Evolutionary conservation across 2,888 invertebrate species (phyloP).

Genomic region (Volucella bombylans): DNA sequence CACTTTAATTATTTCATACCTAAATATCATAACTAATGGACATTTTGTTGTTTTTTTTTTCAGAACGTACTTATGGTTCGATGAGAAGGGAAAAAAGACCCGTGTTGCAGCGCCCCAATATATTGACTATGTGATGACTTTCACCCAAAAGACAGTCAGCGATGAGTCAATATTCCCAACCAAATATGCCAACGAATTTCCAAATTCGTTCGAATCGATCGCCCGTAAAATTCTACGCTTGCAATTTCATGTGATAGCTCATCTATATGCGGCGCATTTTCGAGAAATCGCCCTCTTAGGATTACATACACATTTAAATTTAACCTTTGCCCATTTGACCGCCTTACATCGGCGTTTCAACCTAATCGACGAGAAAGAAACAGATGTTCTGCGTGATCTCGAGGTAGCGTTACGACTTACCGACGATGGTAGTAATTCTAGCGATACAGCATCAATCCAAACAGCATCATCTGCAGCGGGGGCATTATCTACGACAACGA

Average conservation of each 20-base stretch:
- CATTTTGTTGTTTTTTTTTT: constrained; percentile 76
- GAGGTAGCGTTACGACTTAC: constrained; percentile 90
- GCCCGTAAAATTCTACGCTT: constrained; percentile 97
- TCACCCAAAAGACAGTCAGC: constrained; percentile 97
- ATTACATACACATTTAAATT: constrained; percentile 97
- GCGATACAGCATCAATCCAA: constrained; percentile 72
- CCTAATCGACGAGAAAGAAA: constrained; percentile 97
- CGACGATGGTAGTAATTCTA: constrained; percentile 81
- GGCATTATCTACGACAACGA: constrained; percentile 71
- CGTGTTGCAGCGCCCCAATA: constrained; percentile 98
- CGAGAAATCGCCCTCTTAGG: constrained; percentile 96
- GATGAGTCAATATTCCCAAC: constrained; percentile 99
- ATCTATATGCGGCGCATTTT: constrained; percentile 99
- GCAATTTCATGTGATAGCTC: constrained; percentile 98
- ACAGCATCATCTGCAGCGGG: constrained; percentile 74
- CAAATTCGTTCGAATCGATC: constrained; percentile 95
- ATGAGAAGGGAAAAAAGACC: constrained; percentile 99
- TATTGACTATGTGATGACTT: constrained; percentile 99
- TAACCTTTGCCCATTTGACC: constrained; percentile 98
- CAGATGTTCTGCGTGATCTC: constrained; percentile 95
- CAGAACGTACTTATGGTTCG: constrained; percentile 98
- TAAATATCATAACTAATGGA: not conserved
- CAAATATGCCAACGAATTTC: constrained; percentile 98
- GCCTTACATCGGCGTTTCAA: constrained; percentile 92
- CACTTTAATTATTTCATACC: not conserved